Evolutionary conservation across 1,140 invertebrate genomes (phyloP).

Genomic region (Temnothorax curvispinosus): DNA sequence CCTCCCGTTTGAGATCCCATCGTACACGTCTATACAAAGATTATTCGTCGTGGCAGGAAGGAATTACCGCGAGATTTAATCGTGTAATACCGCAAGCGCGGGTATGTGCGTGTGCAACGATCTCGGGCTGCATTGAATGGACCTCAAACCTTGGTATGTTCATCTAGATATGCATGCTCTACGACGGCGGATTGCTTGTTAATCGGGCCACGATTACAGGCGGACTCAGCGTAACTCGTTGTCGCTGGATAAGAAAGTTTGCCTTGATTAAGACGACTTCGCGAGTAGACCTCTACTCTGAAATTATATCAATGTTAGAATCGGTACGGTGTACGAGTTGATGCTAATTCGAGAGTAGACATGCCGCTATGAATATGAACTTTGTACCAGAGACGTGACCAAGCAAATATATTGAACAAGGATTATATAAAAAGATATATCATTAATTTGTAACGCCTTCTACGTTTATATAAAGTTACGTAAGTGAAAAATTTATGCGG

Average conservation of each 20-base stretch:
- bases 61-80: conserved; percentile 76
- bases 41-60: conserved; percentile 61
- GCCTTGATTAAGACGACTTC: not conserved
- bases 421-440: not conserved
- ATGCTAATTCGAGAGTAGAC: not conserved
- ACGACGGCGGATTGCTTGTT: conserved; percentile 67
- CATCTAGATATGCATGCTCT: conserved; percentile 61
- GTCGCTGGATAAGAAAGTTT: conserved; percentile 18
- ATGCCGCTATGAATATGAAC: not conserved
- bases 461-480: not conserved
- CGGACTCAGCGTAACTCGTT: conserved; percentile 34
- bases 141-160: conserved; percentile 66
- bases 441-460: not conserved
- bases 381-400: not conserved
- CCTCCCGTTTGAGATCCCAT: conserved; percentile 30
- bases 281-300: not conserved
- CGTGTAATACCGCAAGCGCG: conserved; percentile 67
- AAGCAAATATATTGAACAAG: not conserved
- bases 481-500: not conserved
- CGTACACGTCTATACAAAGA: conserved; percentile 38
- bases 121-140: conserved; percentile 45
- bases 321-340: not conserved
- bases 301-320: conserved; percentile 16
- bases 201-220: conserved; percentile 67
- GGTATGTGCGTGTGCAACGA: conserved; percentile 32